phyloP scores from a whole-genome alignment of 2,113 vertebrate species.

The Ageneiosus marmoratus region DNA sequence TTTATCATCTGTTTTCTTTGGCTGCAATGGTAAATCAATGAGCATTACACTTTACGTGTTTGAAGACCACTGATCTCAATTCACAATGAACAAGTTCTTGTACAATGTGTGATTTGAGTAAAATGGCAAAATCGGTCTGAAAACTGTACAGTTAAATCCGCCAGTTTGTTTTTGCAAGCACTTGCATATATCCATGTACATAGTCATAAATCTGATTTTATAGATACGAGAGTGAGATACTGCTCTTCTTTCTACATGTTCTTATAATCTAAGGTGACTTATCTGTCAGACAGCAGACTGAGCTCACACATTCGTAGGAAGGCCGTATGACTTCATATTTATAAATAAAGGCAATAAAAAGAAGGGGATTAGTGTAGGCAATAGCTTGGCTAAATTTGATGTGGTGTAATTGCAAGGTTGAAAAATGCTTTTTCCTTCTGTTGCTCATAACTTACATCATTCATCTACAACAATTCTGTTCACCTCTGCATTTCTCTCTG shows the following conservation, averaged over 20 bases:
- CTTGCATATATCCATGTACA: background rate
- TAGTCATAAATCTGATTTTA: background rate
- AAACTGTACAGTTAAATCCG: no score
- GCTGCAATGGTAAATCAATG: background rate
- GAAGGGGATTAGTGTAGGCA: conserved; percentile 6
- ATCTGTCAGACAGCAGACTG: background rate
- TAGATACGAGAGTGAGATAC: background rate
- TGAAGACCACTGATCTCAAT: background rate
- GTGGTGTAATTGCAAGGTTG: conserved; percentile 5
- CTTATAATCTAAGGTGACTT: background rate
- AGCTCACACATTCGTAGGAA: conserved; percentile 7
- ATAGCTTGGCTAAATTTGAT: background rate
- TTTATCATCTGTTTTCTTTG: background rate
- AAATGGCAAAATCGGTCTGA: background rate
- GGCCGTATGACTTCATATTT: conserved; percentile 17
- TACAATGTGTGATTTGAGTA: no score
- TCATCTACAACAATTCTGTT: background rate
- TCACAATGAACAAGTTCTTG: background rate
- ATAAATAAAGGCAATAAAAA: conserved; percentile 14
- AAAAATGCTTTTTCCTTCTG: conserved; percentile 14
- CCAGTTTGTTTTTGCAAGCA: conserved; percentile 2
- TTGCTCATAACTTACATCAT: conserved; percentile 22
- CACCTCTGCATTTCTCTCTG: background rate
- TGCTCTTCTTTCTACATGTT: background rate
- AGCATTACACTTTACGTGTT: background rate